Percentiles rank a stretch among this genome's conserved stretches.
These are phyloP conservation scores for Brachyistius frenatus DNA, from an alignment of 2,113 vertebrate genomes.

Conservation along the genomic window DNA sequence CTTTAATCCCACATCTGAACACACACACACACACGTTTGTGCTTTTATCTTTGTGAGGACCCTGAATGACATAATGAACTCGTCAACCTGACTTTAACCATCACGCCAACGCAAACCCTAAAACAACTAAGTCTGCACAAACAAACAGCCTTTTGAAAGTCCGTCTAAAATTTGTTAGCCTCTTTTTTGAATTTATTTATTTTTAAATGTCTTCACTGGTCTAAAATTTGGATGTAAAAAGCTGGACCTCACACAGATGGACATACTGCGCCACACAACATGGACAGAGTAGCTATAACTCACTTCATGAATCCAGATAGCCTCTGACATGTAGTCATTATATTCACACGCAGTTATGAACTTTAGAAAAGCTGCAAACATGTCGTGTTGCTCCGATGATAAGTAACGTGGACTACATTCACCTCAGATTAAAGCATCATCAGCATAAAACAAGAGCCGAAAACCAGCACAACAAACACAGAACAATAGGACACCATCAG, in stretches of 20 bases:
- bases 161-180: no score
- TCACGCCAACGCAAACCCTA: not conserved
- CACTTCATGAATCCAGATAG: slow-evolving; percentile 36
- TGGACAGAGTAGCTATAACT: not conserved
- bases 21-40: not conserved
- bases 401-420: not conserved
- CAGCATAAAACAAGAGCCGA: no score
- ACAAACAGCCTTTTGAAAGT: not conserved
- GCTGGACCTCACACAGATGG: not conserved
- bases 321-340: slow-evolving; percentile 36
- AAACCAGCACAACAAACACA: no score
- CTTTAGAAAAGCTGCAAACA: not conserved
- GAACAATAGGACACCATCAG: no score
- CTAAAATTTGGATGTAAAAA: not conserved
- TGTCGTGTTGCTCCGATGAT: not conserved
- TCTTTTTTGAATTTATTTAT: no score
- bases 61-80: not conserved
- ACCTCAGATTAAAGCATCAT: not conserved
- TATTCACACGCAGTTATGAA: not conserved
- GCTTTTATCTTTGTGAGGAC: not conserved
- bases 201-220: not conserved
- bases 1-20: slow-evolving; percentile 41
- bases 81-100: no score
- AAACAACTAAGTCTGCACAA: not conserved
- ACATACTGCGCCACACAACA: not conserved